Conservation (phyloP, 1,140 invertebrate genomes). For the Orussus abietinus region DNA sequence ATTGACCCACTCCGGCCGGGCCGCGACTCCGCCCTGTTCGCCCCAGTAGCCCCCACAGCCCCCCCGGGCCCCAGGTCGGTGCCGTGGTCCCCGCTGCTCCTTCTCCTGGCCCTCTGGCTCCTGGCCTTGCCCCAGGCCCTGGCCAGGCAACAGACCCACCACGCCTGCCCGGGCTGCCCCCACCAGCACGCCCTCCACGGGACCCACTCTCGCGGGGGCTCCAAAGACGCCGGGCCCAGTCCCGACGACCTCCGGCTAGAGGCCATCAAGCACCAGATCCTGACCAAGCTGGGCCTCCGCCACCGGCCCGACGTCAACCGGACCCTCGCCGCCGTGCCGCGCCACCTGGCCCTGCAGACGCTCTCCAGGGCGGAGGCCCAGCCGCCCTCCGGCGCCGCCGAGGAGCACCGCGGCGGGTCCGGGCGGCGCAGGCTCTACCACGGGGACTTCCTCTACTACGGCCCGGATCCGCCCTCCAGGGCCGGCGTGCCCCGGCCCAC, state of each 20-base stretch:
- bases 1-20: slow-evolving; percentile 8
- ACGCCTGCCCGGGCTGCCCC: slow-evolving; percentile 47
- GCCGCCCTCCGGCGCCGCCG: slow-evolving; percentile 20
- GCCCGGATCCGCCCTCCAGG: slow-evolving; percentile 18
- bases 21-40: no score
- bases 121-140: slow-evolving; percentile 23
- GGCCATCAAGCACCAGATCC: slow-evolving; percentile 73
- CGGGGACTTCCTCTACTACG: slow-evolving; percentile 34
- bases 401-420: slow-evolving; percentile 1
- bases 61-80: background rate
- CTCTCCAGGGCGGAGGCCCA: slow-evolving; percentile 62
- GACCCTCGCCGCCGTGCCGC: slow-evolving; percentile 57
- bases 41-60: background rate
- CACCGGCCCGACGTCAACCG: slow-evolving; percentile 67
- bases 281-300: slow-evolving; percentile 68
- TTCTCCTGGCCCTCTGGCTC: slow-evolving; percentile 33
- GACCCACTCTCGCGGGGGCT: slow-evolving; percentile 21
- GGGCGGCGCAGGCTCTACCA: slow-evolving; percentile 11
- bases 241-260: slow-evolving; percentile 64
- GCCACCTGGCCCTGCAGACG: slow-evolving; percentile 67
- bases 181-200: slow-evolving; percentile 41
- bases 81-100: slow-evolving; percentile 27
- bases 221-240: slow-evolving; percentile 26
- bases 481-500: no score
- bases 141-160: slow-evolving; percentile 35